These are phyloP conservation scores for Auanema freiburgensis DNA, from an alignment of 2,888 invertebrate species.

Conservation along the genomic window DNA sequence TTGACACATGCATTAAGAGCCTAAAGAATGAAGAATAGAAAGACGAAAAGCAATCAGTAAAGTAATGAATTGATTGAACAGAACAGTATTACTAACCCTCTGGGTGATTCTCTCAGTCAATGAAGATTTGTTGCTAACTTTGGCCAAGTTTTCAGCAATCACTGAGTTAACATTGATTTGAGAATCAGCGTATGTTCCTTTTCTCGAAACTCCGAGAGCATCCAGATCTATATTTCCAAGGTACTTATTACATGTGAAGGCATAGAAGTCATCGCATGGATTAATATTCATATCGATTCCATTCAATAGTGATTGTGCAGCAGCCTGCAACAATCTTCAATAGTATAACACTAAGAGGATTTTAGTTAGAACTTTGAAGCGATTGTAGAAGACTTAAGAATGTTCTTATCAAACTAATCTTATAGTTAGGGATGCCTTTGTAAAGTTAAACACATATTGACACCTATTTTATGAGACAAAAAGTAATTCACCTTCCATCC, in stretches of 20 bases:
- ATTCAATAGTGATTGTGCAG: slow-evolving; percentile 39
- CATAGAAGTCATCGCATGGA: slow-evolving; percentile 54
- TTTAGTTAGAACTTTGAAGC: neutral
- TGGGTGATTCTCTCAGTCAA: slow-evolving; percentile 49
- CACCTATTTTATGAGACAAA: neutral
- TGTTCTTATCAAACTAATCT: neutral
- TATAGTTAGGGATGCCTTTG: neutral
- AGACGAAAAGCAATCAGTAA: no score
- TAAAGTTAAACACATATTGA: neutral
- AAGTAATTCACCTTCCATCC: neutral
- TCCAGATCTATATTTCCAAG: slow-evolving; percentile 29
- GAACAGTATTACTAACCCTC: slow-evolving; percentile 31
- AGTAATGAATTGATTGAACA: no score
- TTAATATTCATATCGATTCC: slow-evolving; percentile 52
- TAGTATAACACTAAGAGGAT: neutral
- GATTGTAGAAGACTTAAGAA: neutral
- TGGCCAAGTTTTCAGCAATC: slow-evolving; percentile 33
- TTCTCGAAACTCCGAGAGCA: slow-evolving; percentile 20
- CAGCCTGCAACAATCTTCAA: slow-evolving; percentile 25
- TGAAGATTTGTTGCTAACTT: slow-evolving; percentile 26
- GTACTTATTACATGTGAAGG: slow-evolving; percentile 45
- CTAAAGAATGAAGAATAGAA: slow-evolving; percentile 6
- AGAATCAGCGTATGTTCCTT: slow-evolving; percentile 55
- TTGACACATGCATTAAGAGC: slow-evolving; percentile 32
- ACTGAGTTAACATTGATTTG: slow-evolving; percentile 47